Conservation (phyloP, 2,888 invertebrate genomes). For the Orchestes rusci region DNA sequence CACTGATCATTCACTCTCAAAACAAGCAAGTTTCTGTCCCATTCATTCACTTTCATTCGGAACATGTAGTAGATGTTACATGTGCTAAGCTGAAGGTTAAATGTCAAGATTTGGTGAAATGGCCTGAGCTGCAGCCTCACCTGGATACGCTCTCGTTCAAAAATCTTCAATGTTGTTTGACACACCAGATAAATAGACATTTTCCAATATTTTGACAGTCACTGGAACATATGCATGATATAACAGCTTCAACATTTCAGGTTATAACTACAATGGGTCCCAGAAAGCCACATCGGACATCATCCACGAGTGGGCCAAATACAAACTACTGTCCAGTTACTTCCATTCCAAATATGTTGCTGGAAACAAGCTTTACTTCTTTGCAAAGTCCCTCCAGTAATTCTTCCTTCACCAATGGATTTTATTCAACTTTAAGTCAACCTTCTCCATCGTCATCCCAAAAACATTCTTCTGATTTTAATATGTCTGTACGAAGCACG, state of each 20-base stretch:
- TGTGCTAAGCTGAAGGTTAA: too few relatives aligned
- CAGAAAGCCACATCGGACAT: conserved; percentile 63
- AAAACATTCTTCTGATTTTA: conserved; percentile 16
- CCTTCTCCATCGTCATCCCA: conserved; percentile 34
- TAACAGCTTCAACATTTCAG: too few relatives aligned
- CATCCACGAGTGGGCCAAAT: conserved; percentile 38
- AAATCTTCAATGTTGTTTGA: too few relatives aligned
- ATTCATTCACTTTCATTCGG: too few relatives aligned
- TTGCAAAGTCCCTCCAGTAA: conserved; percentile 48
- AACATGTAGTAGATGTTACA: too few relatives aligned
- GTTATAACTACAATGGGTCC: conserved; percentile 75
- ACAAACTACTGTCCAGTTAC: conserved; percentile 36
- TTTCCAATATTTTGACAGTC: not conserved
- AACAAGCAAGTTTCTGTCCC: too few relatives aligned
- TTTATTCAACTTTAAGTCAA: conserved; percentile 37
- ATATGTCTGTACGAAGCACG: conserved; percentile 18
- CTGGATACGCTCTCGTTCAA: too few relatives aligned
- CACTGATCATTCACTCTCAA: too few relatives aligned
- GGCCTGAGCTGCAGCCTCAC: too few relatives aligned
- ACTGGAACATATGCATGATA: too few relatives aligned
- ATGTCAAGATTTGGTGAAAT: too few relatives aligned
- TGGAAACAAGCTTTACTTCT: conserved; percentile 72
- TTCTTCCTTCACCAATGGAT: conserved; percentile 41
- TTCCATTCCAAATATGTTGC: conserved; percentile 49
- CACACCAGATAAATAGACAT: not conserved